Base-by-base conservation (phyloP, 2,888 invertebrate genomes). In the Dicycla oo region DNA sequence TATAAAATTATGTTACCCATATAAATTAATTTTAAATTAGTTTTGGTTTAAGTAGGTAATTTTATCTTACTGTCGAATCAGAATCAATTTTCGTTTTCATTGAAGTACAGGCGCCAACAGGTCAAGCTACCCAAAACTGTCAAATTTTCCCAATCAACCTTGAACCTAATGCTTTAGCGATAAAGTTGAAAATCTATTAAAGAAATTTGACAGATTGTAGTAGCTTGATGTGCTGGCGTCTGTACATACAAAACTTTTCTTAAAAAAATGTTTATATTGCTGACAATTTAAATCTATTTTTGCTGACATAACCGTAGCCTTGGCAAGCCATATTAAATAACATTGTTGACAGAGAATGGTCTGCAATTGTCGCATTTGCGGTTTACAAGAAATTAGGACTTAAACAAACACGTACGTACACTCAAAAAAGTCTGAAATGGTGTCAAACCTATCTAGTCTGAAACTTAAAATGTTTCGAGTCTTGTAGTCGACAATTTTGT, bases 321-420 rank as follows among this genome's bases (percentile, higher is more conserved):
- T 38, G 38, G 11, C 7, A 18, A 60, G 34, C 20, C 20, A 69
- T 1, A 69, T 49, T 18, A 57, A 77, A 49, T 23, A 51, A 43
- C 8, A 11, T 20, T 30, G 30, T 1, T 38, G 15, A 3, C 26
- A 4, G 15, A 26, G 18, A 56, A 40, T 34, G 13, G 38, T 47
- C n/a, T 4, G 13, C 15, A 18, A 26, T 13, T 45, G 34, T 54
- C 20, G 2, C 18, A n/a, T 49, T 64, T 64, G 75, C 15, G 58
- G 64, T 54, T 73, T 26, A 43, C 13, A 6, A 54, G 70, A 57
- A 63, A 72, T n/a, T 63, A 63, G 34, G 5, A 6, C 15, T 1
- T 51, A 49, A 45, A 51, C 13, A n/a, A 26, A 43, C 57, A 58
- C 53, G 78, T 60, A 58, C 1, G 1, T 34, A 0, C 13, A 18